Percentiles rank a stretch among this genome's conserved stretches.
Conservation (phyloP, 2,888 invertebrate genomes). For the Melieria picta region DNA sequence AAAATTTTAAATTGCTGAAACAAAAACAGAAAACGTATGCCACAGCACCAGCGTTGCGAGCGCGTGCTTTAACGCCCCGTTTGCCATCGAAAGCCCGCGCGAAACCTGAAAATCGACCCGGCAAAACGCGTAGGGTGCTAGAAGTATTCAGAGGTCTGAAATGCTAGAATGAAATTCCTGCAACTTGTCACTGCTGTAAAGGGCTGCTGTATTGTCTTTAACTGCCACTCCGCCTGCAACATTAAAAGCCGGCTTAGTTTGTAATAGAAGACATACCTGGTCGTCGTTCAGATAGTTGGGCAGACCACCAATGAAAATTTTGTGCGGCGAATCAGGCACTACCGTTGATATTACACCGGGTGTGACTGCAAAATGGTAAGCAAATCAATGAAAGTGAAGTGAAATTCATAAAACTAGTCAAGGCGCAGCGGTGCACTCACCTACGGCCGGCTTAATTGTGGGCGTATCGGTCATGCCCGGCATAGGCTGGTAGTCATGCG, state of each 20-base stretch:
- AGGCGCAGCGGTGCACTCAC: conserved; percentile 63
- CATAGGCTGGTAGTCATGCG: conserved; percentile 98
- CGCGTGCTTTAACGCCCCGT: too few species aligned
- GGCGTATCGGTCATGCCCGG: conserved; percentile 93
- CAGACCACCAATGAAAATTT: conserved; percentile 98
- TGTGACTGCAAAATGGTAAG: neutral
- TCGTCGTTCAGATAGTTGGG: conserved; percentile 99
- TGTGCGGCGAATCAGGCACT: conserved; percentile 96
- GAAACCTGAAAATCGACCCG: too few species aligned
- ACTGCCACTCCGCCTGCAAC: too few species aligned
- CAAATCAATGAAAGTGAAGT: neutral
- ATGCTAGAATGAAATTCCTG: too few species aligned
- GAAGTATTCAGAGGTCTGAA: too few species aligned
- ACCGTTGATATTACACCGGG: conserved; percentile 74
- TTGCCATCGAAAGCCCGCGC: too few species aligned
- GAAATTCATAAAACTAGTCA: conserved; percentile 63
- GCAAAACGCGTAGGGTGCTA: too few species aligned
- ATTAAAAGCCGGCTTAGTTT: neutral
- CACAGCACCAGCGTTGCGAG: too few species aligned
- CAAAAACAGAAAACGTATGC: too few species aligned
- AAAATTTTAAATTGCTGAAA: too few species aligned
- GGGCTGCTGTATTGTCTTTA: too few species aligned
- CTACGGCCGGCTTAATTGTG: conserved; percentile 82
- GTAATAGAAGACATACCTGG: conserved; percentile 77
- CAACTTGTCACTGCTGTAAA: too few species aligned